Percentiles rank a stretch among this genome's conserved stretches.
Conservation (phyloP, 2,113 vertebrate species). For the Mus pahari region DNA sequence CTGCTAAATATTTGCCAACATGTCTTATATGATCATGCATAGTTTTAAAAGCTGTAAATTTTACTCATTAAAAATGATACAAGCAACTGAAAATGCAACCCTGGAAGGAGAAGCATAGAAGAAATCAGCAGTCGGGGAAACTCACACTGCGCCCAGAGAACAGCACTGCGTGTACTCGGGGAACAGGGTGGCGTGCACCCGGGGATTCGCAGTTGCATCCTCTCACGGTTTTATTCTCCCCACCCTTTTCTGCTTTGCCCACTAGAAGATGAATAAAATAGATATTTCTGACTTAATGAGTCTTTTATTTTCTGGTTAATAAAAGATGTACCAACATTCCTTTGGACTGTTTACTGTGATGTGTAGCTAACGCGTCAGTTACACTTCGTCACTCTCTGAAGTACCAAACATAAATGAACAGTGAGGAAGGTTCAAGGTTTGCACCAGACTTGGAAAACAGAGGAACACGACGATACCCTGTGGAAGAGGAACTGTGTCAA, state of each 20-base stretch:
- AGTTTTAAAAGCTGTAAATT: slow-evolving; percentile 53
- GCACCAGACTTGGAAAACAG: slow-evolving; percentile 86
- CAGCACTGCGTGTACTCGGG: too few relatives aligned
- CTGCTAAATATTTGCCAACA: slow-evolving; percentile 66
- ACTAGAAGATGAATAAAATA: background rate
- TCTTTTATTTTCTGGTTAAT: background rate
- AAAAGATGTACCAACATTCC: background rate
- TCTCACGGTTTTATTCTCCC: background rate
- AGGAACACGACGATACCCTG: slow-evolving; percentile 92
- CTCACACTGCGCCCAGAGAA: background rate
- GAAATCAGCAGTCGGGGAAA: background rate
- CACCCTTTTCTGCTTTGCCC: background rate
- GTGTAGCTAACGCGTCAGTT: background rate
- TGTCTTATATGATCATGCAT: slow-evolving; percentile 48
- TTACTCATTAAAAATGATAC: slow-evolving; percentile 51
- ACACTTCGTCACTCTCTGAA: slow-evolving; percentile 55
- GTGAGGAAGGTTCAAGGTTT: slow-evolving; percentile 88
- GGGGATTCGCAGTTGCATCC: background rate
- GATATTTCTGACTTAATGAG: background rate
- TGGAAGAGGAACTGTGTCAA: slow-evolving; percentile 43
- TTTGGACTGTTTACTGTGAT: slow-evolving; percentile 81
- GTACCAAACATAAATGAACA: slow-evolving; percentile 90
- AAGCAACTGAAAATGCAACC: background rate
- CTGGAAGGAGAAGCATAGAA: background rate
- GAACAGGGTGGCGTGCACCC: background rate